phyloP scores from a whole-genome alignment of 1,140 invertebrate genomes.

The Platyscapa corneri region DNA sequence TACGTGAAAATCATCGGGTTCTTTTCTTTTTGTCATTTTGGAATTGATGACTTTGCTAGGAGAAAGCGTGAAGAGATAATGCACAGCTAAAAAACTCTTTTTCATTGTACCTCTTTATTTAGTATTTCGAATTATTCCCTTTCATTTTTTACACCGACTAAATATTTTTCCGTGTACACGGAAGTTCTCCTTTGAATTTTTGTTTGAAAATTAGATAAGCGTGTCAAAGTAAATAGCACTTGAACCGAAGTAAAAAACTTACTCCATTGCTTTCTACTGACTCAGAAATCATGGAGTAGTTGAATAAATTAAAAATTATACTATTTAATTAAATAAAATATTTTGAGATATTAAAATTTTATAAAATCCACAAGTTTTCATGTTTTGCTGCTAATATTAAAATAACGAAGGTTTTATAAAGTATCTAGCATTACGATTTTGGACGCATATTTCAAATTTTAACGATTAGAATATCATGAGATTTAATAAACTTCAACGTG shows the following conservation, averaged over 20 bases:
- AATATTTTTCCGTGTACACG: background rate
- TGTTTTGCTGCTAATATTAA: too few species aligned
- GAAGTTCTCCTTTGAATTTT: background rate
- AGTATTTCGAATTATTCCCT: background rate
- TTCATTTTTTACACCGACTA: background rate
- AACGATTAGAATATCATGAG: too few species aligned
- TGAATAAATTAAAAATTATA: too few species aligned
- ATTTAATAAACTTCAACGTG: too few species aligned
- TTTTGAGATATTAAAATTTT: too few species aligned
- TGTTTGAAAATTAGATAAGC: background rate
- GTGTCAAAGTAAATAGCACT: background rate
- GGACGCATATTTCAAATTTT: too few species aligned
- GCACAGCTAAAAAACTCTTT: background rate
- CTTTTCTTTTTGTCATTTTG: background rate
- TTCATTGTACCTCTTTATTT: background rate
- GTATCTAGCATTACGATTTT: too few species aligned
- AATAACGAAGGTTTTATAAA: too few species aligned
- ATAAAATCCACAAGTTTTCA: too few species aligned
- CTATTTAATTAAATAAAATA: too few species aligned
- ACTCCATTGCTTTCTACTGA: background rate
- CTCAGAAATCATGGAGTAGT: too few species aligned
- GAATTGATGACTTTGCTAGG: background rate
- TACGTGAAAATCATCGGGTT: too few species aligned
- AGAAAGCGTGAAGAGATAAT: background rate
- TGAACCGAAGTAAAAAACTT: background rate